phyloP scores from a whole-genome alignment of 1,140 invertebrate genomes.

The Zophobas atratus region DNA sequence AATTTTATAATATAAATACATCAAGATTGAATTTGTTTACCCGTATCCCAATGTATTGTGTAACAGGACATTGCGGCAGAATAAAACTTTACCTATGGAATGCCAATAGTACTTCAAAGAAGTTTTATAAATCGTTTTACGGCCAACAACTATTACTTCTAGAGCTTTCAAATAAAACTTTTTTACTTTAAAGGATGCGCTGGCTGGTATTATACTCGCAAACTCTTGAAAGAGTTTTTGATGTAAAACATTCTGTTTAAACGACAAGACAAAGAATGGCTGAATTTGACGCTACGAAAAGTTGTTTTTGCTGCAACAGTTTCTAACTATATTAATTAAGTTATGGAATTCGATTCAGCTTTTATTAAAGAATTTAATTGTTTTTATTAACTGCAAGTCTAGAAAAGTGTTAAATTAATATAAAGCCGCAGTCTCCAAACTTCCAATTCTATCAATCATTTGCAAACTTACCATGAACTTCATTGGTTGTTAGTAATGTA shows the following conservation, averaged over 20 bases:
- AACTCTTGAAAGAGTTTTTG: slow-evolving; percentile 1
- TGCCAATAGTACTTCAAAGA: slow-evolving; percentile 26
- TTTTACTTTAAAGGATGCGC: slow-evolving; percentile 15
- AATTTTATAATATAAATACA: too few species aligned
- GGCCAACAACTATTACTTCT: slow-evolving; percentile 13
- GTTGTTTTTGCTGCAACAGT: too few species aligned
- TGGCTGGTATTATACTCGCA: not conserved
- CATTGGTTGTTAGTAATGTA: too few species aligned
- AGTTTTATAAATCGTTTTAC: slow-evolving; percentile 29
- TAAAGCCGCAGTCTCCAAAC: too few species aligned
- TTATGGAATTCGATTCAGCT: too few species aligned
- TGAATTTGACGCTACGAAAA: not conserved
- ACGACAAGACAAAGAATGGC: not conserved
- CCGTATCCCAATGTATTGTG: not conserved
- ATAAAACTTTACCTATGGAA: slow-evolving; percentile 15
- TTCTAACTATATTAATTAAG: too few species aligned
- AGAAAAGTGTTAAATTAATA: too few species aligned
- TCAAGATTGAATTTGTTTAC: not conserved
- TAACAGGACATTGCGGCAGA: not conserved
- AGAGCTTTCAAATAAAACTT: slow-evolving; percentile 24
- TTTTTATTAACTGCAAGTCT: too few species aligned
- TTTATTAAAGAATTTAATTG: too few species aligned
- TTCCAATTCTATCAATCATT: too few species aligned
- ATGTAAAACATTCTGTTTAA: not conserved
- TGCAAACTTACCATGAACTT: too few species aligned